Conservation (phyloP, 2,797 vertebrate genomes). For the Catharus ustulatus region DNA sequence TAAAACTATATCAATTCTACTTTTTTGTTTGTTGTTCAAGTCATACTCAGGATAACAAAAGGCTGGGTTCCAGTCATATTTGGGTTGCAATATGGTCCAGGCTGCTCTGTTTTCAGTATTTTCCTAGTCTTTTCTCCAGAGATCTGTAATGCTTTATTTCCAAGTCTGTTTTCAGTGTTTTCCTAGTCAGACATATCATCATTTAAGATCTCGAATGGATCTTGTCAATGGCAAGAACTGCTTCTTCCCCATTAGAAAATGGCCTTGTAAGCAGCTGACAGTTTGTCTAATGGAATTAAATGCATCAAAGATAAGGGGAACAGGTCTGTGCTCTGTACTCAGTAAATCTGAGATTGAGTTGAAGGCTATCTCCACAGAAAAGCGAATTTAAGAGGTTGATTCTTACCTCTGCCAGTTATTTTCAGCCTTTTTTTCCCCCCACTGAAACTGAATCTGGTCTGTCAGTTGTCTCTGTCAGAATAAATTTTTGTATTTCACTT, state of each 20-base stretch:
- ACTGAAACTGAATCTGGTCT: background rate
- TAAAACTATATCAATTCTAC: background rate
- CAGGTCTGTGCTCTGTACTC: background rate
- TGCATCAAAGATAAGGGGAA: background rate
- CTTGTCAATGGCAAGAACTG: background rate
- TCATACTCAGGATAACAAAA: background rate
- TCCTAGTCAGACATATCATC: background rate
- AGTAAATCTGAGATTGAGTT: background rate
- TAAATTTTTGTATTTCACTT: background rate
- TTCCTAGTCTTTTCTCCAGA: background rate
- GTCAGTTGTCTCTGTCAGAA: conserved; percentile 43
- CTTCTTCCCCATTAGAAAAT: background rate
- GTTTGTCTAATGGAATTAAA: background rate
- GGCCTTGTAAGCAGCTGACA: background rate
- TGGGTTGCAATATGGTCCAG: background rate
- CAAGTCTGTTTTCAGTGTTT: background rate
- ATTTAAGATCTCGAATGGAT: background rate
- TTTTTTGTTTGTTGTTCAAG: background rate
- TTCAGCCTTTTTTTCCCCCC: background rate
- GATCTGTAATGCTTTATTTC: background rate
- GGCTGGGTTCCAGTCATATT: background rate
- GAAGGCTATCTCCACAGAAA: background rate
- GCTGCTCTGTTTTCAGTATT: background rate
- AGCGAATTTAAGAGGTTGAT: background rate
- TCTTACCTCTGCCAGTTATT: background rate